phyloP scores from a whole-genome alignment of 2,888 invertebrate genomes.

The Limnephilus rhombicus region DNA sequence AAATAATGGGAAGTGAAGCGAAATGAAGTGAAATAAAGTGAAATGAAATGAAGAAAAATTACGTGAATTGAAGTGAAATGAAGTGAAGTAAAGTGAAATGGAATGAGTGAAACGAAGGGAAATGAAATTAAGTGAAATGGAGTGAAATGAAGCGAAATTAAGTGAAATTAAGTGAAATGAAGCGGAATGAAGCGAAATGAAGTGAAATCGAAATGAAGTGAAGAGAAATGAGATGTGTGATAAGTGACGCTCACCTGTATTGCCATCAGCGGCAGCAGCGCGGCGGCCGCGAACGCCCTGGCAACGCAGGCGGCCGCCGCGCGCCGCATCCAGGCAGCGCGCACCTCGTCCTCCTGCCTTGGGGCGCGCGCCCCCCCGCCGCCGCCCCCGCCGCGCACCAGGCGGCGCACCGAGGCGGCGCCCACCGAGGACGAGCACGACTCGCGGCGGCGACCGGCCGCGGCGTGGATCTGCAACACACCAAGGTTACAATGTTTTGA shows the following conservation, averaged over 20 bases:
- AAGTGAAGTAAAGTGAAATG: no score
- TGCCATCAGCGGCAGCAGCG: slow-evolving; percentile 80
- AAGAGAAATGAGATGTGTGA: no score
- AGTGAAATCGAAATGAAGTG: no score
- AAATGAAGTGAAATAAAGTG: no score
- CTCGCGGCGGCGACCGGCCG: slow-evolving; percentile 78
- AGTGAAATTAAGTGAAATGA: no score
- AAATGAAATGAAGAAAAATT: no score
- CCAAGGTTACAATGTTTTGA: neutral
- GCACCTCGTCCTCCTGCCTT: slow-evolving; percentile 79
- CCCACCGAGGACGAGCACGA: slow-evolving; percentile 86
- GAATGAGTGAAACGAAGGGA: no score
- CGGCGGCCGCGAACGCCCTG: slow-evolving; percentile 81
- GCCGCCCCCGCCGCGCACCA: slow-evolving; percentile 79
- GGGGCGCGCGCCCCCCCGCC: slow-evolving; percentile 78
- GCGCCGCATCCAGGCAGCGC: slow-evolving; percentile 76
- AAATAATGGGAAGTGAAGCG: no score
- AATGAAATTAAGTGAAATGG: no score
- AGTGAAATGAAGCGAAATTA: no score
- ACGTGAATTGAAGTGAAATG: no score
- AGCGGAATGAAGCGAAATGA: no score
- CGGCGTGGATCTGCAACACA: slow-evolving; percentile 48
- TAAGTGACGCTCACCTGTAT: slow-evolving; percentile 71
- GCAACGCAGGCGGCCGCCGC: slow-evolving; percentile 81
- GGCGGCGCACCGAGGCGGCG: slow-evolving; percentile 86